These are phyloP conservation scores for Miltochrista miniata DNA, from an alignment of 2,888 invertebrate genomes.

Conservation along the genomic window DNA sequence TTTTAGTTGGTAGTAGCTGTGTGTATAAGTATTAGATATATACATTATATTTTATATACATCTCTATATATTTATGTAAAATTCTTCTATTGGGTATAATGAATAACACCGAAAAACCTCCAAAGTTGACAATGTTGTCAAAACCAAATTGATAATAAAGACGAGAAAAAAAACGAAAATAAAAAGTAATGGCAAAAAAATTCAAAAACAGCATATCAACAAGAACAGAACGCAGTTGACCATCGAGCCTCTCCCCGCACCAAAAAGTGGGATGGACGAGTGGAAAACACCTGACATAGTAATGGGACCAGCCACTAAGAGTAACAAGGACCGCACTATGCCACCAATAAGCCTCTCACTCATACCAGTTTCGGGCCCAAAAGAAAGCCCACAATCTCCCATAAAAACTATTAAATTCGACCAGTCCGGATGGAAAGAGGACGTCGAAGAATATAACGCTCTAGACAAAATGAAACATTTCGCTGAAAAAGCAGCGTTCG, in stretches of 20 bases:
- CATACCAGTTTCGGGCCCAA: slow-evolving; percentile 71
- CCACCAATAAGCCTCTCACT: slow-evolving; percentile 77
- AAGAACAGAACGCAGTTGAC: slow-evolving; percentile 77
- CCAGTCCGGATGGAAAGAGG: slow-evolving; percentile 62
- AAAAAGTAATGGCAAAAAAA: slow-evolving; percentile 48
- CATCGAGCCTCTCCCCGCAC: slow-evolving; percentile 71
- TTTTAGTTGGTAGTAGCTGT: slow-evolving; percentile 73
- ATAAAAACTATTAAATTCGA: slow-evolving; percentile 65
- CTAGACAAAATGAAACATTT: slow-evolving; percentile 80
- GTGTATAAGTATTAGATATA: slow-evolving; percentile 53
- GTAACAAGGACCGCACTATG: slow-evolving; percentile 66
- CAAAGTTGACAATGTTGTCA: slow-evolving; percentile 78
- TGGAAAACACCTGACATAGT: slow-evolving; percentile 72
- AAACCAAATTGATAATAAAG: slow-evolving; percentile 79
- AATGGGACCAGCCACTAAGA: slow-evolving; percentile 61
- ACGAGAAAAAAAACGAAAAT: slow-evolving; percentile 43
- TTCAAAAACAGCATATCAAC: slow-evolving; percentile 81
- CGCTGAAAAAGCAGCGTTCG: slow-evolving; percentile 77
- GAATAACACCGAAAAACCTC: slow-evolving; percentile 33
- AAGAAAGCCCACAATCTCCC: slow-evolving; percentile 58
- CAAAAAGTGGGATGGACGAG: slow-evolving; percentile 52
- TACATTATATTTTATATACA: slow-evolving; percentile 43
- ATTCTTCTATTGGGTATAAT: slow-evolving; percentile 49
- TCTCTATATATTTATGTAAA: slow-evolving; percentile 52
- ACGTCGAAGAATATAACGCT: slow-evolving; percentile 74